These are phyloP conservation scores for Oscheius myriophilus DNA, from an alignment of 2,888 invertebrate genomes.

Conservation along the genomic window DNA sequence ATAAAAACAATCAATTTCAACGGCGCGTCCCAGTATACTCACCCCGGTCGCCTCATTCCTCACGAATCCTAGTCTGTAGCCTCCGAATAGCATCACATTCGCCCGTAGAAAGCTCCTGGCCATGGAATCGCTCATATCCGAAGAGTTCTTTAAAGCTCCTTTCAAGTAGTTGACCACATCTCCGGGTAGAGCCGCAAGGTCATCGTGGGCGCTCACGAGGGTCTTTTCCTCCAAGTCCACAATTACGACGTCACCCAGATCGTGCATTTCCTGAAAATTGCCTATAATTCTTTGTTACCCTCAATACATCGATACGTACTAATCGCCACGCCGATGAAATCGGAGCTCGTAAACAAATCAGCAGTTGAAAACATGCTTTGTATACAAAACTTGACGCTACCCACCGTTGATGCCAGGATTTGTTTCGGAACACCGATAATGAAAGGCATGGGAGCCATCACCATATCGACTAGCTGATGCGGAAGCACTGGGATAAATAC, in stretches of 20 bases:
- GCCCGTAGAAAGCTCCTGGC: conserved; percentile 90
- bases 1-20: background rate
- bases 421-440: conserved; percentile 91
- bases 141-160: conserved; percentile 81
- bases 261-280: conserved; percentile 71
- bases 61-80: conserved; percentile 77
- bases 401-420: conserved; percentile 76
- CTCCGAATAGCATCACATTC: conserved; percentile 91
- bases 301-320: too few species aligned
- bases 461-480: conserved; percentile 44
- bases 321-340: too few species aligned
- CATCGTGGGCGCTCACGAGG: conserved; percentile 87
- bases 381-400: conserved; percentile 3
- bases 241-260: conserved; percentile 92
- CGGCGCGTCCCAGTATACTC: background rate
- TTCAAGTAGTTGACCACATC: conserved; percentile 78
- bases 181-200: conserved; percentile 85
- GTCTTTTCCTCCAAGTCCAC: conserved; percentile 90
- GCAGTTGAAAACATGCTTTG: background rate
- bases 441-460: conserved; percentile 93
- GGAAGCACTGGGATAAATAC: conserved; percentile 57
- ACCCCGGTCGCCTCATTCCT: conserved; percentile 36
- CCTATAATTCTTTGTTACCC: background rate
- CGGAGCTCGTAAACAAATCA: too few species aligned
- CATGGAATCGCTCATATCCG: conserved; percentile 85